These are phyloP conservation scores for Sternotherus odoratus DNA, from an alignment of 2,797 vertebrate genomes.

Conservation along the genomic window DNA sequence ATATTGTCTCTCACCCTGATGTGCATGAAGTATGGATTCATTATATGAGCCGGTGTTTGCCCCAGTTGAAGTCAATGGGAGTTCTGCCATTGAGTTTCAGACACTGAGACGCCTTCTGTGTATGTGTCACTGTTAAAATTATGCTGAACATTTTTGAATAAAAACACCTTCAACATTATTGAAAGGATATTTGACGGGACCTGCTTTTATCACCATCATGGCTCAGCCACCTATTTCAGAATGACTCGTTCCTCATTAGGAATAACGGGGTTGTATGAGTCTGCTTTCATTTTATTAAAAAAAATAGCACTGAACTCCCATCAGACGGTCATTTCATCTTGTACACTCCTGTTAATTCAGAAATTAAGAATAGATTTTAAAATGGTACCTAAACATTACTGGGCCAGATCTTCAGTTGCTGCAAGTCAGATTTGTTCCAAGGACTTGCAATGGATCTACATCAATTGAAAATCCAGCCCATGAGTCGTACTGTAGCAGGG, in stretches of 20 bases:
- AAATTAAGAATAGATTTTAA: neutral
- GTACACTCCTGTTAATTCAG: neutral
- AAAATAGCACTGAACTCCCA: neutral
- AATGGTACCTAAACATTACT: neutral
- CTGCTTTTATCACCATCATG: neutral
- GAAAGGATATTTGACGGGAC: neutral
- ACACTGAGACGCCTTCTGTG: neutral
- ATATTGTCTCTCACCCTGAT: neutral
- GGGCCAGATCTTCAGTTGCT: neutral
- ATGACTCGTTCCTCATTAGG: neutral
- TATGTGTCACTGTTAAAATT: neutral
- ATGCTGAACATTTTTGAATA: neutral
- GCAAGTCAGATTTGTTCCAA: neutral
- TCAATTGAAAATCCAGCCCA: accelerated
- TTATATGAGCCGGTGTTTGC: neutral
- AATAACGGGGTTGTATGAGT: neutral
- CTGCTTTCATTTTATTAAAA: neutral
- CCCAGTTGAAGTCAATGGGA: neutral
- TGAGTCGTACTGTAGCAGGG: accelerated
- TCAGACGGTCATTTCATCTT: neutral
- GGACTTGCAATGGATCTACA: neutral
- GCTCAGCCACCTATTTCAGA: neutral
- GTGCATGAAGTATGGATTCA: neutral
- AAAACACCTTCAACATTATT: neutral
- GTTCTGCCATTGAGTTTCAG: neutral